phyloP scores from a whole-genome alignment of 2,888 invertebrate genomes.

The Polietes domitor region DNA sequence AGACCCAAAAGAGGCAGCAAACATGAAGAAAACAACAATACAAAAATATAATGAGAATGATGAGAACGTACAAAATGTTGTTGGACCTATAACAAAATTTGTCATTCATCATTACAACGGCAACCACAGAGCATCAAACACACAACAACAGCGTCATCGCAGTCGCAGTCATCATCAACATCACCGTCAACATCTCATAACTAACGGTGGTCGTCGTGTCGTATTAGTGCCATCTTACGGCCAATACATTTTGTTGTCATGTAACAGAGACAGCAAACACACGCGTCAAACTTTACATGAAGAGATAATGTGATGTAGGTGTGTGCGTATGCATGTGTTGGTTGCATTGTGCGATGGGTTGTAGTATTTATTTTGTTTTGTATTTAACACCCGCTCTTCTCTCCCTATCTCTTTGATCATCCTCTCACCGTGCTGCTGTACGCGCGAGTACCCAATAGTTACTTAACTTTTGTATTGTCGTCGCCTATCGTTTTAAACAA shows the following conservation, averaged over 20 bases:
- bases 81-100: no score
- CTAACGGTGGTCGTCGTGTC: not conserved
- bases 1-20: not conserved
- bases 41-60: not conserved
- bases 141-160: not conserved
- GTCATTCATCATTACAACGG: not conserved
- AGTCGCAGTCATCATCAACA: not conserved
- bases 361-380: not conserved
- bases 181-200: not conserved
- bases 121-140: not conserved
- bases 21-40: not conserved
- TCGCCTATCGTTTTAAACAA: not conserved
- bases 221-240: constrained; percentile 9
- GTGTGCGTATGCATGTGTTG: no score
- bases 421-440: no score
- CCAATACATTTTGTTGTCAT: not conserved
- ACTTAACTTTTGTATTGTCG: not conserved
- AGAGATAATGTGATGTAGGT: not conserved
- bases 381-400: not conserved
- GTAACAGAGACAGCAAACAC: constrained; percentile 3
- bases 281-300: constrained; percentile 8
- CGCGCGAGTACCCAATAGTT: not conserved
- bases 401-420: no score
- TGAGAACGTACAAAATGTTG: not conserved
- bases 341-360: not conserved